phyloP scores from a whole-genome alignment of 2,113 vertebrate genomes.

The Hiodon tergisus region DNA sequence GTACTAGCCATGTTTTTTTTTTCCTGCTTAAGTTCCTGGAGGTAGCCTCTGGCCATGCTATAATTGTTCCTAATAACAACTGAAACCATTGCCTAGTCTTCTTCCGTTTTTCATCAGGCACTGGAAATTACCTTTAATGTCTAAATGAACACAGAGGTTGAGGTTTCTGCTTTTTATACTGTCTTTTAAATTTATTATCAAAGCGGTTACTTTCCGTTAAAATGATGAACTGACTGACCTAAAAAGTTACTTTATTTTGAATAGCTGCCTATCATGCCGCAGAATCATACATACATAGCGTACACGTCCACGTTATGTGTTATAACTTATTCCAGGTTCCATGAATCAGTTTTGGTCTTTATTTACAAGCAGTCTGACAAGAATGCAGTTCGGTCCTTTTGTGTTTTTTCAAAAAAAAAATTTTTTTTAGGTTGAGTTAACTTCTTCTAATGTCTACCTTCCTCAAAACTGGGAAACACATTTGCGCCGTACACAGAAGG shows the following conservation, averaged over 20 bases:
- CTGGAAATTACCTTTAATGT: conserved; percentile 64
- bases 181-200: conserved; percentile 48
- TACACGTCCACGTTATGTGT: too few relatives aligned
- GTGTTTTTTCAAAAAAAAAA: neutral
- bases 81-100: conserved; percentile 71
- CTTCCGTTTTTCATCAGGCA: conserved; percentile 64
- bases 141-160: conserved; percentile 57
- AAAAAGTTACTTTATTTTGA: neutral
- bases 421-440: neutral
- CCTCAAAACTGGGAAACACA: conserved; percentile 39
- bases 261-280: too few relatives aligned
- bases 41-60: conserved; percentile 68
- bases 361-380: too few relatives aligned
- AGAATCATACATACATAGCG: too few relatives aligned
- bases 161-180: conserved; percentile 72
- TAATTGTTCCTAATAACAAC: conserved; percentile 82
- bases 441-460: conserved; percentile 26
- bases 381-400: too few relatives aligned
- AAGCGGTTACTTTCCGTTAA: conserved; percentile 2
- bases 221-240: neutral
- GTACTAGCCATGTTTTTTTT: conserved; percentile 66
- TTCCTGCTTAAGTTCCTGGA: conserved; percentile 68
- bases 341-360: too few relatives aligned
- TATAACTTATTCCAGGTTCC: too few relatives aligned
- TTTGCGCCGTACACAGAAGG: conserved; percentile 37